phyloP scores from a whole-genome alignment of 2,797 vertebrate genomes.

The Holocentrus rufus region DNA sequence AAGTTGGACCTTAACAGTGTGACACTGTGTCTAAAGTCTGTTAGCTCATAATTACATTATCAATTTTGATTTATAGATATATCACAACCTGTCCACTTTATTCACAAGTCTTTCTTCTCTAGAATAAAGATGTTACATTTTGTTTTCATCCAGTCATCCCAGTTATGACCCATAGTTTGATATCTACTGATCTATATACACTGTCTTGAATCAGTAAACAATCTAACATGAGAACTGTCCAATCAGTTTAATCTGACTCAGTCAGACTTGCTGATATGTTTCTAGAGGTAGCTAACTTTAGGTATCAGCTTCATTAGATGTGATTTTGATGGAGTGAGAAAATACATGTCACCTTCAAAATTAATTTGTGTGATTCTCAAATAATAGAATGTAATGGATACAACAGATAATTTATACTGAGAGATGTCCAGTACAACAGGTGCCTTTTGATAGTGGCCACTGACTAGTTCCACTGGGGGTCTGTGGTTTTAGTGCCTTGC shows the following conservation, averaged over 20 bases:
- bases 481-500: background rate
- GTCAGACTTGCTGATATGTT: background rate
- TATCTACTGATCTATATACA: background rate
- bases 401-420: background rate
- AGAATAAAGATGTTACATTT: background rate
- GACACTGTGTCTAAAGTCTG: background rate
- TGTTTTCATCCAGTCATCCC: background rate
- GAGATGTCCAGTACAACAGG: no score
- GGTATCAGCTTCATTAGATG: conserved; percentile 51
- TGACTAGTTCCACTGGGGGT: no score
- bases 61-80: no score
- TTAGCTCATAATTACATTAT: no score
- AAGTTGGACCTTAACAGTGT: no score
- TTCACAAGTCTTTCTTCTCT: no score
- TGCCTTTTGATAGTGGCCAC: no score
- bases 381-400: background rate
- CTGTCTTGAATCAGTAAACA: background rate
- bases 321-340: conserved; percentile 32
- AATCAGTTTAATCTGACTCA: background rate
- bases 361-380: background rate
- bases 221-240: background rate
- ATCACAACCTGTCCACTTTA: no score
- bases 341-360: conserved; percentile 22
- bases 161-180: background rate
- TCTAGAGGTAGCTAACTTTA: conserved; percentile 17